These are phyloP conservation scores for Yponomeuta sedellus DNA, from an alignment of 2,888 invertebrate species.

Conservation along the genomic window DNA sequence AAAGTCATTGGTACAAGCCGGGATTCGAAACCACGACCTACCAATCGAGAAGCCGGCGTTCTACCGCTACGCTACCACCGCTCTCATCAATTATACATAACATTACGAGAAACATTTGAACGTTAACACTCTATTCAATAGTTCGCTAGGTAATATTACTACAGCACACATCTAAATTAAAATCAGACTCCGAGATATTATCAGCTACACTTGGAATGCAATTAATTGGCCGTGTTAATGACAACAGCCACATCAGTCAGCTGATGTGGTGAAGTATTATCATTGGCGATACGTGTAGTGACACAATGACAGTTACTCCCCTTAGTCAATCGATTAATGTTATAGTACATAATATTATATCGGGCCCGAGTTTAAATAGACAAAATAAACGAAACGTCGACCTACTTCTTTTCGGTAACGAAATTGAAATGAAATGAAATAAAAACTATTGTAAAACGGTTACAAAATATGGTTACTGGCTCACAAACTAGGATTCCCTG, in stretches of 20 bases:
- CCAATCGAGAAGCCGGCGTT: too few species aligned
- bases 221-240: constrained; percentile 5
- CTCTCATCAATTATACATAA: too few species aligned
- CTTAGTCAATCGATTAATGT: too few species aligned
- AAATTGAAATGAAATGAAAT: too few species aligned
- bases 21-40: too few species aligned
- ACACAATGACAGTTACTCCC: not conserved
- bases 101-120: too few species aligned
- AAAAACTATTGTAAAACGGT: too few species aligned
- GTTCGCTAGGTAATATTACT: not conserved
- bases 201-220: constrained; percentile 7
- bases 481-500: too few species aligned
- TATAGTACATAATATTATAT: not conserved
- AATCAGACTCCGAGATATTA: not conserved
- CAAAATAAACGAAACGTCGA: not conserved
- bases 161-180: not conserved
- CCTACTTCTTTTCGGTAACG: too few species aligned
- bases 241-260: not conserved
- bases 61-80: too few species aligned
- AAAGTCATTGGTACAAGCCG: too few species aligned
- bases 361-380: not conserved
- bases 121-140: not conserved
- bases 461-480: too few species aligned
- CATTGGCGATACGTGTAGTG: not conserved
- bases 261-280: not conserved